Conservation (phyloP, 2,797 vertebrate species). For the Oryzias dopingdopingensis region DNA sequence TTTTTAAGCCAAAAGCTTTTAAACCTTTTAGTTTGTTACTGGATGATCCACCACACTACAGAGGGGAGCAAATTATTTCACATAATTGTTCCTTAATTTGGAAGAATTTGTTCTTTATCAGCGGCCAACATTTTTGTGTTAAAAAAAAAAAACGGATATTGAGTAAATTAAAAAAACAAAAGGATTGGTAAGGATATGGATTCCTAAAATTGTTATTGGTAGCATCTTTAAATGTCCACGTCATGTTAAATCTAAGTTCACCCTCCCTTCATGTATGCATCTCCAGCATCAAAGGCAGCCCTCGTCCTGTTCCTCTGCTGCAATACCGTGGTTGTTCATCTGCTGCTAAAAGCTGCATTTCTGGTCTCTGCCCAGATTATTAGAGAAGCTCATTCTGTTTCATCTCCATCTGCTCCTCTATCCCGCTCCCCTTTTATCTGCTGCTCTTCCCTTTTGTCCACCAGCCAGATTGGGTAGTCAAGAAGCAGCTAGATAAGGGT, state of each 20-base stretch:
- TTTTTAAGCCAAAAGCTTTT: too few relatives aligned
- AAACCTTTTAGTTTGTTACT: too few relatives aligned
- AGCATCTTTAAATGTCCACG: not conserved
- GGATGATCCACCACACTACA: too few relatives aligned
- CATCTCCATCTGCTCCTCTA: slow-evolving; percentile 42
- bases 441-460: slow-evolving; percentile 43
- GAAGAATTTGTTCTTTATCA: too few relatives aligned
- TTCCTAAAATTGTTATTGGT: not conserved
- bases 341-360: slow-evolving; percentile 41
- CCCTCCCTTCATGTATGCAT: slow-evolving; percentile 9
- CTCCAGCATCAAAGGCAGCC: slow-evolving; percentile 28
- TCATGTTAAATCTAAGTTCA: not conserved
- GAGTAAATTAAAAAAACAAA: too few relatives aligned
- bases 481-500: slow-evolving; percentile 56
- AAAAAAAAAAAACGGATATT: too few relatives aligned
- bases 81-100: too few relatives aligned
- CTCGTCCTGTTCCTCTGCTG: slow-evolving; percentile 21
- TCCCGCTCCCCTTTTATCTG: slow-evolving; percentile 49
- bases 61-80: too few relatives aligned
- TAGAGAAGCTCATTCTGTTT: slow-evolving; percentile 50
- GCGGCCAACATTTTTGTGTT: too few relatives aligned
- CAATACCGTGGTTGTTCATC: slow-evolving; percentile 44
- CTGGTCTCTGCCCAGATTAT: slow-evolving; percentile 40
- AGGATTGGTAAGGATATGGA: not conserved
- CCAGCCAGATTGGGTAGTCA: slow-evolving; percentile 42